Evolutionary conservation across 2,888 invertebrate genomes (phyloP).

Genomic region (Homarus gammarus): DNA sequence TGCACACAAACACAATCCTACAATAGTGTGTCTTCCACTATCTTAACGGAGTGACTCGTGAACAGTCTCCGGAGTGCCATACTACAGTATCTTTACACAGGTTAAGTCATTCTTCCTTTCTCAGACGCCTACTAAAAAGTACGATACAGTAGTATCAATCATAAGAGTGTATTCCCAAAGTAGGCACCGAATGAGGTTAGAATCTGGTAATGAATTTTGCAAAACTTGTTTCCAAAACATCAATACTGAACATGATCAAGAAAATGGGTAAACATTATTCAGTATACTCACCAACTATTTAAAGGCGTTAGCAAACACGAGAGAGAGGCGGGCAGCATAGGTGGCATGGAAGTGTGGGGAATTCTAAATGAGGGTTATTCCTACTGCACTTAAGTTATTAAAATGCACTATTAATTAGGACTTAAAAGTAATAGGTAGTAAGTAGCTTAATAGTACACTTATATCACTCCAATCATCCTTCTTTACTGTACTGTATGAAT

Average conservation of each 20-base stretch:
- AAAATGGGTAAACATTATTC: neutral
- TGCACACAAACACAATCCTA: too few species aligned
- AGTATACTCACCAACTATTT: neutral
- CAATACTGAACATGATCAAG: neutral
- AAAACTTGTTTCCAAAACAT: neutral
- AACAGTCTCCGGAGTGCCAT: too few species aligned
- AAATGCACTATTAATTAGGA: neutral
- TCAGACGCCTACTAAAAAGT: too few species aligned
- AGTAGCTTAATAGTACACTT: neutral
- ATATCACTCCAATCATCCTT: neutral
- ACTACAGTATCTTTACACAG: too few species aligned
- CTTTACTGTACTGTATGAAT: neutral
- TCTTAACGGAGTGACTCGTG: too few species aligned
- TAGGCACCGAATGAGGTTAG: neutral
- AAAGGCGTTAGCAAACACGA: conserved; percentile 1
- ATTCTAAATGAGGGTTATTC: conserved; percentile 4
- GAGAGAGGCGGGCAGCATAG: neutral
- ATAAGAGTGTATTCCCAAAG: neutral
- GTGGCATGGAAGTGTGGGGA: conserved; percentile 8
- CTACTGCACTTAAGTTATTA: neutral
- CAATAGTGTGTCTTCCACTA: too few species aligned
- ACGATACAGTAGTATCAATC: too few species aligned
- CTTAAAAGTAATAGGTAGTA: neutral
- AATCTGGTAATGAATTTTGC: neutral
- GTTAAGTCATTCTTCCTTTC: too few species aligned